phyloP scores from a whole-genome alignment of 2,797 vertebrate genomes.

The Sparidentex hasta region DNA sequence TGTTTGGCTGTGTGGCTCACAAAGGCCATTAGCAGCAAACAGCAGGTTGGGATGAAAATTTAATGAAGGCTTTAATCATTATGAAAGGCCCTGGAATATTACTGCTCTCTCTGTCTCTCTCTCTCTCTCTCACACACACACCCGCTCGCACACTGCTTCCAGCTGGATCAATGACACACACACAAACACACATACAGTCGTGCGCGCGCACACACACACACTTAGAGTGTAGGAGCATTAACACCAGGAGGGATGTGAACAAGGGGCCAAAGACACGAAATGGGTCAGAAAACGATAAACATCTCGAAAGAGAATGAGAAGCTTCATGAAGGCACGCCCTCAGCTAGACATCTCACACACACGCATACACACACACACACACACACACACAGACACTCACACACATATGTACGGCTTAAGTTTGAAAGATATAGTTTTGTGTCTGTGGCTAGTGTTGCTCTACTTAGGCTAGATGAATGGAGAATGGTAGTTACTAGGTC shows the following conservation, averaged over 20 bases:
- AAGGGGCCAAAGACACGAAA: constrained; percentile 77
- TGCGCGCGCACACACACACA: constrained; percentile 38
- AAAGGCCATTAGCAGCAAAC: constrained; percentile 98
- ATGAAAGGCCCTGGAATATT: constrained; percentile 93
- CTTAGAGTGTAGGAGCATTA: constrained; percentile 67
- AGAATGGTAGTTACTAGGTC: constrained; percentile 73
- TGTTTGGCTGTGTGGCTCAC: constrained; percentile 94
- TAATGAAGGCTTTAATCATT: constrained; percentile 99
- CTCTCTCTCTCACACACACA: constrained; percentile 63
- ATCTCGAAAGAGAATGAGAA: constrained; percentile 67
- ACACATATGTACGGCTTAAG: constrained; percentile 44
- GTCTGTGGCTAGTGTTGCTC: constrained; percentile 79
- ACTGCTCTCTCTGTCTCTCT: constrained; percentile 78
- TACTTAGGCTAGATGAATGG: constrained; percentile 83
- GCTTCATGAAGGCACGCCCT: constrained; percentile 65
- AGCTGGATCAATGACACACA: constrained; percentile 82
- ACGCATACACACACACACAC: constrained; percentile 27
- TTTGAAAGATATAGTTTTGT: constrained; percentile 75
- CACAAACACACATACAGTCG: constrained; percentile 45
- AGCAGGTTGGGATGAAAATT: constrained; percentile 99
- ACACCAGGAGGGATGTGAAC: constrained; percentile 73
- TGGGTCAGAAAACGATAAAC: constrained; percentile 85
- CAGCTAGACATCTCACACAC: constrained; percentile 59
- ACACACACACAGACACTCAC: constrained; percentile 40
- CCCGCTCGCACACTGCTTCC: constrained; percentile 64